These are phyloP conservation scores for Chondrilla cf. caribensis DNA, from an alignment of 37 sponge, comb jelly and placozoan species.

Conservation along the genomic window DNA sequence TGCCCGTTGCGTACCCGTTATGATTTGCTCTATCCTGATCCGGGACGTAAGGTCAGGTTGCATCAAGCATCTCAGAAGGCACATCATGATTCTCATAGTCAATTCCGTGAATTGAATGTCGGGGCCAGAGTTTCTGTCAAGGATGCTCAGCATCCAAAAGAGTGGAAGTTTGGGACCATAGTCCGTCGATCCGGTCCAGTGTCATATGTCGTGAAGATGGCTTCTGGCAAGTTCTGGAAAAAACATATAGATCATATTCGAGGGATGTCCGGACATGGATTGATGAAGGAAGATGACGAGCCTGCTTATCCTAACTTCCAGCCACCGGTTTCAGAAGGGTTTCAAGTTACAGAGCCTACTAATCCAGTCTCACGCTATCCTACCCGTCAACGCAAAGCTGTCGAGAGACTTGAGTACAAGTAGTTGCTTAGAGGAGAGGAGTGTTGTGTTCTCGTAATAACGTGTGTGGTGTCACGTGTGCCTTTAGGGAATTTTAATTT, in stretches of 20 bases:
- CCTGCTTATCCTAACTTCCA: neutral
- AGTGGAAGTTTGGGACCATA: neutral
- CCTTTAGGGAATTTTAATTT: too few species aligned
- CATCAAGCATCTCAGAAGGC: conserved; percentile 11
- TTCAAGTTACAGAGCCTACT: neutral
- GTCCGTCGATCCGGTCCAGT: neutral
- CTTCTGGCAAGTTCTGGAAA: neutral
- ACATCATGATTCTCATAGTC: neutral
- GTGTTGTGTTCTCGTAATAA: too few species aligned
- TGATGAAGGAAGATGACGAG: neutral
- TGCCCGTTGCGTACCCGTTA: neutral
- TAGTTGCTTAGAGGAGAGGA: too few species aligned
- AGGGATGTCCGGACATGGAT: neutral
- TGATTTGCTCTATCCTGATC: neutral
- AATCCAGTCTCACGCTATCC: neutral
- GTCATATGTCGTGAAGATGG: neutral
- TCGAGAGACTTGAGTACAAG: neutral
- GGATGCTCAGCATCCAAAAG: neutral
- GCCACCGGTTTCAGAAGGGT: neutral
- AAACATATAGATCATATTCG: conserved; percentile 8
- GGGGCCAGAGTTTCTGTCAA: neutral
- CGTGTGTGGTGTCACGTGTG: too few species aligned
- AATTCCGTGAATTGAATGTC: neutral
- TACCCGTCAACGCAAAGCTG: neutral
- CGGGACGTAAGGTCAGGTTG: neutral